Conservation (phyloP, 2,888 invertebrate species). For the Dynastes hyllus region DNA sequence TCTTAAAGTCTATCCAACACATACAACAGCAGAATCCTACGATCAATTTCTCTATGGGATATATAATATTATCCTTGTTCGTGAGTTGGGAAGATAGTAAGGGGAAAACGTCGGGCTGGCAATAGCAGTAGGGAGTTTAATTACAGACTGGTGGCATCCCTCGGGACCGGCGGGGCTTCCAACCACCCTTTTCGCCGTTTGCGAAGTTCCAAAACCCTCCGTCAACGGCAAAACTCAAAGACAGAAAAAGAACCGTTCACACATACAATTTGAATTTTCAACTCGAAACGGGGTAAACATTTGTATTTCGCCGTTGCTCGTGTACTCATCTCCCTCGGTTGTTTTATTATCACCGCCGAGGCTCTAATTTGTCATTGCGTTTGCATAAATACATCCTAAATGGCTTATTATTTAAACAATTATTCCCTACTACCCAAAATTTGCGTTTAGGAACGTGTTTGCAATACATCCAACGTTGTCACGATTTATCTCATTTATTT, state of each 20-base stretch:
- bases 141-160: conserved; percentile 70
- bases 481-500: not conserved
- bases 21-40: conserved; percentile 63
- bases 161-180: conserved; percentile 68
- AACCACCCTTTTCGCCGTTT: conserved; percentile 59
- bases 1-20: conserved; percentile 62
- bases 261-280: conserved; percentile 52
- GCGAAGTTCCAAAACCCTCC: conserved; percentile 56
- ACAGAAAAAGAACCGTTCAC: conserved; percentile 57
- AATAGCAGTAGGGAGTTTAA: conserved; percentile 69
- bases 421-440: conserved; percentile 1
- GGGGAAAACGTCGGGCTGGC: conserved; percentile 63
- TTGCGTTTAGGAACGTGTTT: conserved; percentile 23
- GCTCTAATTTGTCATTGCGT: conserved; percentile 32
- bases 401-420: conserved; percentile 24
- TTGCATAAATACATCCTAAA: conserved; percentile 27
- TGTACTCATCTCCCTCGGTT: not conserved
- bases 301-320: conserved; percentile 11
- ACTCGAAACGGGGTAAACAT: conserved; percentile 39
- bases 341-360: conserved; percentile 24
- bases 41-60: conserved; percentile 67
- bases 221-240: conserved; percentile 61
- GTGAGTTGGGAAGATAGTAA: conserved; percentile 63
- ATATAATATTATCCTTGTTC: conserved; percentile 67
- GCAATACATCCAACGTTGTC: conserved; percentile 12